Percentiles rank a stretch among this genome's conserved stretches.
Evolutionary conservation across 2,797 vertebrate species (phyloP).

Genomic region (Mionectes olivaceus): DNA sequence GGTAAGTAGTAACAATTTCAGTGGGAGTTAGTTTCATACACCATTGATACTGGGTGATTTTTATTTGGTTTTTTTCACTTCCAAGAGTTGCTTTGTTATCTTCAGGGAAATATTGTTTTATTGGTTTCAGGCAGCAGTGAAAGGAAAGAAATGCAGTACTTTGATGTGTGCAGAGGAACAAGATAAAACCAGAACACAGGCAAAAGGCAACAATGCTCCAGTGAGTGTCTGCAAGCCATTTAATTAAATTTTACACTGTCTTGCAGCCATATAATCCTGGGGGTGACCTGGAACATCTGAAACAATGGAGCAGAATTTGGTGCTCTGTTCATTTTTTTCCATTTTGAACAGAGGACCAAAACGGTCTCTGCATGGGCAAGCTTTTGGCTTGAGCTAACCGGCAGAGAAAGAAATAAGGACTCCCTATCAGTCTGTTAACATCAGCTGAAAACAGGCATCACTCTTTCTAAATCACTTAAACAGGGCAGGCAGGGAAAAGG

Average conservation of each 20-base stretch:
- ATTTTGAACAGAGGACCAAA: not conserved
- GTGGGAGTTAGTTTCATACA: not conserved
- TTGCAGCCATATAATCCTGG: not conserved
- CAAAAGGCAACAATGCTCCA: not conserved
- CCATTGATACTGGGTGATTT: not conserved
- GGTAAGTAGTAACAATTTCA: fast-evolving
- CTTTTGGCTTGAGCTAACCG: not conserved
- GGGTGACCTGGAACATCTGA: not conserved
- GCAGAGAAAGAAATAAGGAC: not conserved
- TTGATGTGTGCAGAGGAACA: not conserved
- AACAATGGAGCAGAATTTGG: not conserved
- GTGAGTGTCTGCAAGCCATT: not conserved
- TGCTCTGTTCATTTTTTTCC: not conserved
- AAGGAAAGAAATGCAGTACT: not conserved
- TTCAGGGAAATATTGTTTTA: not conserved
- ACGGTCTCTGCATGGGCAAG: not conserved
- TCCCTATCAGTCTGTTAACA: not conserved
- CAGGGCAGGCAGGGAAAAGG: not conserved
- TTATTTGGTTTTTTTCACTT: not conserved
- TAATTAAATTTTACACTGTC: constrained; percentile 8
- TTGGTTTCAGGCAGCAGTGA: not conserved
- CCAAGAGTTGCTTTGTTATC: not conserved
- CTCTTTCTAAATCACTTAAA: not conserved
- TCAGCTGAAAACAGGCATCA: not conserved
- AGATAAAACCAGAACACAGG: not conserved